A percentile compares a stretch with the other conserved stretches of the same genome.
phyloP scores from a whole-genome alignment of 2,888 invertebrate species.

The Kryphioiulus occultus region DNA sequence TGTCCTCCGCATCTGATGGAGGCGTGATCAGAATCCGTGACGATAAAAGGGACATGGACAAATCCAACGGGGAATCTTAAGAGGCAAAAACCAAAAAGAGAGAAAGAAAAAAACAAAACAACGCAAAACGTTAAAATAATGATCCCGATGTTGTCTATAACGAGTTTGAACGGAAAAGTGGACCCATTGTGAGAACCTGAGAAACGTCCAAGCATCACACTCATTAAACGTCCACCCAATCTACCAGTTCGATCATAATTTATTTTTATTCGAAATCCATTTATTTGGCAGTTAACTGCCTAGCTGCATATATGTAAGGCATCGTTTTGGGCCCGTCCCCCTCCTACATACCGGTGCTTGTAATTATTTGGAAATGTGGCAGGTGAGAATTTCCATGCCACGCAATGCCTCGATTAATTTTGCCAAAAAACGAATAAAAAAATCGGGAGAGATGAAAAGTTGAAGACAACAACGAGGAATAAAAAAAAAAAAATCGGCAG shows the following conservation, averaged over 20 bases:
- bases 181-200: background rate
- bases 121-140: slow-evolving; percentile 44
- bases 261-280: slow-evolving; percentile 37
- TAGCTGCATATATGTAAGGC: background rate
- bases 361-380: slow-evolving; percentile 35
- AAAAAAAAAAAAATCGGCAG: background rate
- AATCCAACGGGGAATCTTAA: slow-evolving; percentile 81
- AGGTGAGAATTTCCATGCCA: slow-evolving; percentile 31
- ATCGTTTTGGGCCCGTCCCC: background rate
- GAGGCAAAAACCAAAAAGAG: slow-evolving; percentile 57
- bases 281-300: slow-evolving; percentile 35
- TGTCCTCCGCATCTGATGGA: slow-evolving; percentile 50
- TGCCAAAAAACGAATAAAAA: background rate
- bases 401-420: slow-evolving; percentile 29
- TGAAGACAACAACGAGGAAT: too few species aligned
- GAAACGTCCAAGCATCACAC: slow-evolving; percentile 25
- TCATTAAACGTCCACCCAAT: slow-evolving; percentile 21
- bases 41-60: slow-evolving; percentile 80
- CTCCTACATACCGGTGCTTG: background rate
- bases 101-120: slow-evolving; percentile 32
- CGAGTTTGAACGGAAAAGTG: slow-evolving; percentile 37
- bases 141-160: slow-evolving; percentile 30
- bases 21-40: slow-evolving; percentile 63
- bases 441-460: background rate
- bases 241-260: slow-evolving; percentile 38